Evolutionary conservation across 1,140 invertebrate species (phyloP), one percentile per base, ranked within the genome.

Genomic region (Cecropterus lyciades): DNA sequence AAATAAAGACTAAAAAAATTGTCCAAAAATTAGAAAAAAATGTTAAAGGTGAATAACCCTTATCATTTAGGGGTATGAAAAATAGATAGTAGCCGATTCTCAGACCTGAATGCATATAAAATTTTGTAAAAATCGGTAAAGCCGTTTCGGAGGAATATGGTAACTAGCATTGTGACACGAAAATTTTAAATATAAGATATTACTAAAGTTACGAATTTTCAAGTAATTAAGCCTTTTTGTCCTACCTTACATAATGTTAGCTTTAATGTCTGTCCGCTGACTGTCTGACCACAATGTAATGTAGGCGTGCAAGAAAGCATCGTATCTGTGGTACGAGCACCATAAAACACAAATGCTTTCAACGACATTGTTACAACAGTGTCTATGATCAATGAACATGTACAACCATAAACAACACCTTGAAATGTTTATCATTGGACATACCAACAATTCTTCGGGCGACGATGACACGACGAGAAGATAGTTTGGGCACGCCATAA

Each of bases 381-480:
- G 45, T 51, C 46, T 51, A 62, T 62, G 57, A 62, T 62, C 57
- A 48, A 62, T 62, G 57, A 62, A 62, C 57, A 51, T 62, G 57
- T 62, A 51, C 30, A 24, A 8, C n/a, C 46, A 62, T 62, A 62
- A 62, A 62, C 57, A 62, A 62, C 57, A 62, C 43, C 45, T 33
- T 15, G 43, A 60, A 60, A 60, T 60, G 57, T 48, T 60, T 60
- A 60, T 60, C 45, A 60, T 37, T 16, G 45, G 27, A 15, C 27
- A 60, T 60, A 48, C 45, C 57, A 60, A 60, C 57, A 37, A 49
- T 60, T 60, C 57, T 40, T 53, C 15, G 6, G 43, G 27, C 27
- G 6, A 42, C 56, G 43, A 17, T 24, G 43, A 59, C 56, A 59
- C 43, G 56, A 48, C 24, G n/a, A 14, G 10, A 59, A 59, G 30